A percentile compares a stretch with the other conserved stretches of the same genome.
Conservation (phyloP, 2,888 invertebrate species). For the Cheilosia scutellata region DNA sequence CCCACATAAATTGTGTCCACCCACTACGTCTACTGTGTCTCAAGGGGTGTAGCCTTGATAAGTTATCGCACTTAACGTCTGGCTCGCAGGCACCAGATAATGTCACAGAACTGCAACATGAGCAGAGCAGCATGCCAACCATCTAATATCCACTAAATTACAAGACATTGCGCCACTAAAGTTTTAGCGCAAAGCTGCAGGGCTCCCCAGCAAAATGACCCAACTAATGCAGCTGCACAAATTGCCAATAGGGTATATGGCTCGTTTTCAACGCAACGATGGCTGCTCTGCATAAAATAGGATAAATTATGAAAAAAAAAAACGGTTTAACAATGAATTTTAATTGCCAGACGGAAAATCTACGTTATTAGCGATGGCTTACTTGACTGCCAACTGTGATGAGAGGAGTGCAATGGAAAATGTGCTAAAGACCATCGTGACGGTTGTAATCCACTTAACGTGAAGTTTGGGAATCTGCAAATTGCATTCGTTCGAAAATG, state of each 20-base stretch:
- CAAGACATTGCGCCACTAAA: conserved; percentile 2
- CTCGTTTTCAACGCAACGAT: not conserved
- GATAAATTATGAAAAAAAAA: conserved; percentile 27
- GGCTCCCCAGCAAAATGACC: not conserved
- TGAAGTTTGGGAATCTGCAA: conserved; percentile 1
- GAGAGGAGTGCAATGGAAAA: not conserved
- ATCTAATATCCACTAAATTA: conserved; percentile 16
- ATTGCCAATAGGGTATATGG: not conserved
- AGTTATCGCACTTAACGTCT: not conserved
- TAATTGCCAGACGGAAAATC: conserved; percentile 43
- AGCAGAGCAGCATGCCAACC: conserved; percentile 1
- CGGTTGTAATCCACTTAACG: not conserved
- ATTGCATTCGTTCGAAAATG: conserved; percentile 6
- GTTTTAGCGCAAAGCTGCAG: not conserved
- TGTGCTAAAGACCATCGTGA: not conserved
- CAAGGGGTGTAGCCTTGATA: not conserved
- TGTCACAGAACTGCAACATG: conserved; percentile 7
- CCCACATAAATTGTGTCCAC: not conserved
- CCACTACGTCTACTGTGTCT: not conserved
- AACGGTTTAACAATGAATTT: conserved; percentile 34
- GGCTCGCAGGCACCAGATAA: not conserved
- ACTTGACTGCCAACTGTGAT: not conserved
- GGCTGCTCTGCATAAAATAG: conserved; percentile 4
- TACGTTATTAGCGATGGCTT: conserved; percentile 17
- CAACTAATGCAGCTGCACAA: not conserved